Evolutionary conservation across 2,888 invertebrate species (phyloP).

Genomic region (Drosophila suboccidentalis): DNA sequence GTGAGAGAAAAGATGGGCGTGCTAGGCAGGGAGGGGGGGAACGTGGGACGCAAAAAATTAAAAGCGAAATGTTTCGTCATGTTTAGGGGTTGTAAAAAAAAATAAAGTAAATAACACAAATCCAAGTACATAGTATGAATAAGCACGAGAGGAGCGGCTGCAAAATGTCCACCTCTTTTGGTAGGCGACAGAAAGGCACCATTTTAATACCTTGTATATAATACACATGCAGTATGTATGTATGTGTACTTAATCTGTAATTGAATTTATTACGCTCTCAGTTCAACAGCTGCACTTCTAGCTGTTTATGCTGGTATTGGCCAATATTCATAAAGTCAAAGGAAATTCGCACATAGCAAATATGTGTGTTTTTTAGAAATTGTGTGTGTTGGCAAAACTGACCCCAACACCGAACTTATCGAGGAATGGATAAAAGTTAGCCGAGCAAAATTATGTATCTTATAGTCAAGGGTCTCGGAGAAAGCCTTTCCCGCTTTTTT

Average conservation of each 20-base stretch:
- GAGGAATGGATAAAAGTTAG: neutral
- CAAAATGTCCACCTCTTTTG: slow-evolving; percentile 11
- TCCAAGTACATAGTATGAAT: slow-evolving; percentile 11
- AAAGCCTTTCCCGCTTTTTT: no score
- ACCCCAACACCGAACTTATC: neutral
- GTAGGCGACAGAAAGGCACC: slow-evolving; percentile 21
- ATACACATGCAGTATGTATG: neutral
- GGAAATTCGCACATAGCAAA: neutral
- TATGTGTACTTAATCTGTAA: slow-evolving; percentile 11
- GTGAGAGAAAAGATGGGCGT: slow-evolving; percentile 8
- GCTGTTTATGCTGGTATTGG: slow-evolving; percentile 32
- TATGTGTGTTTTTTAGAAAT: neutral
- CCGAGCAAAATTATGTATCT: no score
- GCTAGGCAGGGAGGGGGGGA: neutral
- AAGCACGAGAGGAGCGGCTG: slow-evolving; percentile 17
- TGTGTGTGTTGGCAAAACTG: no score
- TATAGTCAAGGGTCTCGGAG: no score
- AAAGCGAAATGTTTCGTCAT: slow-evolving; percentile 57
- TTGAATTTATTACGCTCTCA: slow-evolving; percentile 12
- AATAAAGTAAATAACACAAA: slow-evolving; percentile 21
- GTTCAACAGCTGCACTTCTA: slow-evolving; percentile 37
- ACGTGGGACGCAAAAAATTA: slow-evolving; percentile 29
- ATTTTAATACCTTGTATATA: slow-evolving; percentile 3
- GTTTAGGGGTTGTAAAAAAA: slow-evolving; percentile 66
- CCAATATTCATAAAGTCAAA: neutral